Evolutionary conservation across 1,140 invertebrate genomes (phyloP), one percentile per base, ranked within the genome.

Genomic region (Pararge aegeria): DNA sequence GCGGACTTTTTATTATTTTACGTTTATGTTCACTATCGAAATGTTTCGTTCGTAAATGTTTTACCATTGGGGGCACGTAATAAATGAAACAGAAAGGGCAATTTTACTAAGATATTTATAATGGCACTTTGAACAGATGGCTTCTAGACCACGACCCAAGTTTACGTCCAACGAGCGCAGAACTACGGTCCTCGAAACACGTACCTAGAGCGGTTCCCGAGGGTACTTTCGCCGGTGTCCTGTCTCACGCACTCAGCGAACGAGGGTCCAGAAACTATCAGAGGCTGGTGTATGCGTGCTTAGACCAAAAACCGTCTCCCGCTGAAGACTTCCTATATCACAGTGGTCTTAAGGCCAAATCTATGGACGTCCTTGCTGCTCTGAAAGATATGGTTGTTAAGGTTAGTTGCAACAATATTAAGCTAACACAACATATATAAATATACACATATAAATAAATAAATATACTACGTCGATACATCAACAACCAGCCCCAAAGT

Each of bases 141-240:
- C 86, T 98, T 29, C 83, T 98, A 20, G 94, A 94, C 79, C 97
- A 98, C 74, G 96, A 98, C 85, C 94, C 96, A 0, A 92, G 91
- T 51, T 90, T 93, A 66, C 90, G 97, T 16, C 97, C 97, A 0
- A 95, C 96, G 0, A 95, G 96, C 7, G 90, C 93, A 58, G 96
- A 98, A 80, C 87, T 99, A 10, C 89, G 98, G 4, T 90, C 93
- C 46, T 97, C 96, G 0, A 93, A 96, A 56, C 92, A 95, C 64
- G 89, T 98, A 5, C 97, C 97, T 3, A 94, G 86, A 93, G 24
- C 94, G 91, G 92, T 97, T 21, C 95, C 97, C 78, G 96, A 97
- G 75, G 93, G 93, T 7, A 94, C 95, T 73, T 75, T 97, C 7
- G 93, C 95, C 61, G 95, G 96, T 66, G 92, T 96, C 64, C 88